Evolutionary conservation across 1,140 invertebrate species (phyloP), one percentile per base, ranked within the genome.

Genomic region (Sarcophaga peregrina): DNA sequence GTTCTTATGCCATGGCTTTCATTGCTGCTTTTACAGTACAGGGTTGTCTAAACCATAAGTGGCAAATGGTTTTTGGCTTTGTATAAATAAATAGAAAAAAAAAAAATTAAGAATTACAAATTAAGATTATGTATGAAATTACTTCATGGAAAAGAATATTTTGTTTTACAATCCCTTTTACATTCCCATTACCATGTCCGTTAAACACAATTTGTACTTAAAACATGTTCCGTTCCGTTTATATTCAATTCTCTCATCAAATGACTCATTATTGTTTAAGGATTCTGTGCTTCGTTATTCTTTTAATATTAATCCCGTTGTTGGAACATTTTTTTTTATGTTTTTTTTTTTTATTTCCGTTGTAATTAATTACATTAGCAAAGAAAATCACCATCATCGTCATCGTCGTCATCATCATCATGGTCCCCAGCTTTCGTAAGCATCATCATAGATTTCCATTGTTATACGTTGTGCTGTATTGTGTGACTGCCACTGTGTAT

Each of bases 311-410:
- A 62, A 37, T 37, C 25, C 4, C 25, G 25, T 37, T 37, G 25
- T 37, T 37, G 25, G 1, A 37, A 37, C 25, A 37, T 37, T 37
- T 37, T 37, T 37, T 37, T 37, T 37, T 37, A 1, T 37, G n/a
- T 37, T 37, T 37, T 0, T 5, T 4, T 50, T 48, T 20, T 50
- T 52, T 78, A 52, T 50, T 52, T 78, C 17, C 75, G 8, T 78
- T 78, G 47, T 78, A 78, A 78, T 78, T 78, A 78, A 78, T 78
- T 78, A 52, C 75, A 78, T 78, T 78, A 78, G 75, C 11, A 78
- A 25, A 78, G 75, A 50, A 78, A 78, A 78, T 78, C 75, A 78
- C 75, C 75, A 50, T 52, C 75, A 50, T 78, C 62, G 20, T 58
- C 54, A 2, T 58, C 54, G 0, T n/a, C 54, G 13, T 58, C 13